phyloP scores from a whole-genome alignment of 2,113 vertebrate species.

The Tragelaphus strepsiceros region DNA sequence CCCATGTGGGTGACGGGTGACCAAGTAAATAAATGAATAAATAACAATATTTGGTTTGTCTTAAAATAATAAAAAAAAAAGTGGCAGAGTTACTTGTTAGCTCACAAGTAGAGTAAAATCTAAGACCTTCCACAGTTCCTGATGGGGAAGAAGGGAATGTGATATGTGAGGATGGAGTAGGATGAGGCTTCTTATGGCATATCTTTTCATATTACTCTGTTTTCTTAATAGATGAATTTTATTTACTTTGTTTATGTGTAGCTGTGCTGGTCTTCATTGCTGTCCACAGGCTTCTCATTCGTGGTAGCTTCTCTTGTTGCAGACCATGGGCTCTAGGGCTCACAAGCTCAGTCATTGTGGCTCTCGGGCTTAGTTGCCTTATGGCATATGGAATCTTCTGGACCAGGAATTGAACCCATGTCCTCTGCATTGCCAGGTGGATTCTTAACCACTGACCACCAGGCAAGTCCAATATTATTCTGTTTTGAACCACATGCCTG shows the following conservation, averaged over 20 bases:
- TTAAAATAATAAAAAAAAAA: not conserved
- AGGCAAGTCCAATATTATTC: not conserved
- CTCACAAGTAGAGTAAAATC: not conserved
- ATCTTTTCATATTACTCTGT: not conserved
- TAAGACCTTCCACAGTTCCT: not conserved
- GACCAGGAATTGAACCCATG: not conserved
- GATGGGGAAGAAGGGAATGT: not conserved
- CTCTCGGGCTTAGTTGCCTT: not conserved
- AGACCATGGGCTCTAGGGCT: accelerated
- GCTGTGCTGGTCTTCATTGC: not conserved
- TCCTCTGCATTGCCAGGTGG: accelerated
- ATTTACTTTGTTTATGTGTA: not conserved
- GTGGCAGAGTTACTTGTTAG: not conserved
- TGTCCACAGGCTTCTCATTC: not conserved
- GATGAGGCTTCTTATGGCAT: not conserved
- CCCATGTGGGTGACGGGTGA: not conserved
- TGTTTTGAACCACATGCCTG: not conserved
- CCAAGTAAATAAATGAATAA: not conserved
- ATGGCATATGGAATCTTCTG: not conserved
- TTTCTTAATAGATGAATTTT: not conserved
- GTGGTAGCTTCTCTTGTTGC: not conserved
- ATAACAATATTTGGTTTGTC: not conserved
- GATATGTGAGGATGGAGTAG: not conserved
- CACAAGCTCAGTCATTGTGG: not conserved
- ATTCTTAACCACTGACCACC: not conserved